A percentile compares a stretch with the other conserved stretches of the same genome.
Conservation (phyloP, 2,113 vertebrate species). For the Peromyscus californicus region DNA sequence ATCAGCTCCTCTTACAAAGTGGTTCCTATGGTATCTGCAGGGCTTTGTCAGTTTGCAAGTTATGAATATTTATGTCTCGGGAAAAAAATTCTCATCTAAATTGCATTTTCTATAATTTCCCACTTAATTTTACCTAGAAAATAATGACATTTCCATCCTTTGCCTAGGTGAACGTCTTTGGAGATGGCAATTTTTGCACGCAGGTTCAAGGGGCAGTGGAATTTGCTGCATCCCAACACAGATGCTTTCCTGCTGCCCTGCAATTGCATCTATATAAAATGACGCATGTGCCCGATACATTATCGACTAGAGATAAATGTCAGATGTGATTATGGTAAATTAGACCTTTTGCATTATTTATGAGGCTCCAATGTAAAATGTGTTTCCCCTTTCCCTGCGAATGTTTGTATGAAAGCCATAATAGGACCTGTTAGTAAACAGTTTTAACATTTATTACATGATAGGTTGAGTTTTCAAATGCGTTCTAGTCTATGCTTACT, state of each 20-base stretch:
- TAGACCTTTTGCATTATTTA: constrained; percentile 83
- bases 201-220: constrained; percentile 14
- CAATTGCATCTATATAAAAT: constrained; percentile 37
- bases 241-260: not conserved
- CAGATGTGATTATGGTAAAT: constrained; percentile 77
- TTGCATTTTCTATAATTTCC: constrained; percentile 81
- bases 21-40: constrained; percentile 82
- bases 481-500: not conserved
- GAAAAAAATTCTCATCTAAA: constrained; percentile 80
- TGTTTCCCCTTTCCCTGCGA: constrained; percentile 19
- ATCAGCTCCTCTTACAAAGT: constrained; percentile 82
- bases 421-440: constrained; percentile 73
- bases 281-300: not conserved
- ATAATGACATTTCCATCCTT: constrained; percentile 76
- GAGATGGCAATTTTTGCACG: constrained; percentile 54
- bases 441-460: constrained; percentile 54
- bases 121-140: constrained; percentile 79
- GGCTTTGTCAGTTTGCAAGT: constrained; percentile 79
- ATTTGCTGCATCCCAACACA: constrained; percentile 52
- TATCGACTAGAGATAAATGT: constrained; percentile 73
- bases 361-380: constrained; percentile 46
- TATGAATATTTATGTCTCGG: constrained; percentile 83
- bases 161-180: constrained; percentile 72
- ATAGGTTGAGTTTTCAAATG: constrained; percentile 11
- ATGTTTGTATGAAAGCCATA: constrained; percentile 59